Conservation (phyloP, 2,888 invertebrate genomes). For the Unio delphinus region DNA sequence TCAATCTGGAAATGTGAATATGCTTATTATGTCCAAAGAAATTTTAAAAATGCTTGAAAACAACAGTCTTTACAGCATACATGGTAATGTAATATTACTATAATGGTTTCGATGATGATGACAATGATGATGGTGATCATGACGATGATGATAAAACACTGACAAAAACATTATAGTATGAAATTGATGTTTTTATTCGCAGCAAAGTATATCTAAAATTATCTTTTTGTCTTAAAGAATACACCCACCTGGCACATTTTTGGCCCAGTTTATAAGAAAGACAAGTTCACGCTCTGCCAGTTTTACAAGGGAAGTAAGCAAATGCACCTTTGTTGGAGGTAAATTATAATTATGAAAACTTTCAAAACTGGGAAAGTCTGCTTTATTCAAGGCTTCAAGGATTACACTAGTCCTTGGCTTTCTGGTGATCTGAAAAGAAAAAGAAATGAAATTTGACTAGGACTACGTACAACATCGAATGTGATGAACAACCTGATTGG, state of each 20-base stretch:
- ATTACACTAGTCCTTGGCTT: constrained; percentile 49
- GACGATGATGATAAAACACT: too few relatives aligned
- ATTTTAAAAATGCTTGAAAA: too few relatives aligned
- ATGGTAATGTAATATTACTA: too few relatives aligned
- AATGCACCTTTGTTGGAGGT: constrained; percentile 55
- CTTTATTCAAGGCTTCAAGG: constrained; percentile 58
- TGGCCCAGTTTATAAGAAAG: constrained; percentile 68
- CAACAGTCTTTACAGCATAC: too few relatives aligned
- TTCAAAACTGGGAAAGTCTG: constrained; percentile 60
- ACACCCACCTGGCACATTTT: constrained; percentile 63
- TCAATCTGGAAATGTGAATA: too few relatives aligned
- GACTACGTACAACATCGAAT: too few relatives aligned
- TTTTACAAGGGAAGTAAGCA: constrained; percentile 62
- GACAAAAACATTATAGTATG: too few relatives aligned
- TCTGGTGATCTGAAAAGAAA: constrained; percentile 45
- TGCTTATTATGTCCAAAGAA: too few relatives aligned
- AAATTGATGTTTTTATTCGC: too few relatives aligned
- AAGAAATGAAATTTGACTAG: constrained; percentile 1
- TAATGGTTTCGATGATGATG: too few relatives aligned
- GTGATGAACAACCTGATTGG: background rate
- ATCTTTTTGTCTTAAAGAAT: background rate
- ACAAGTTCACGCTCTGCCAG: constrained; percentile 65
- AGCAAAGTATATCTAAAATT: too few relatives aligned
- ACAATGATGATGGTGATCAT: too few relatives aligned
- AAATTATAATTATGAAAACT: constrained; percentile 60